Evolutionary conservation across 2,797 vertebrate species (phyloP).

Genomic region (Oryzias dopingdopingensis): DNA sequence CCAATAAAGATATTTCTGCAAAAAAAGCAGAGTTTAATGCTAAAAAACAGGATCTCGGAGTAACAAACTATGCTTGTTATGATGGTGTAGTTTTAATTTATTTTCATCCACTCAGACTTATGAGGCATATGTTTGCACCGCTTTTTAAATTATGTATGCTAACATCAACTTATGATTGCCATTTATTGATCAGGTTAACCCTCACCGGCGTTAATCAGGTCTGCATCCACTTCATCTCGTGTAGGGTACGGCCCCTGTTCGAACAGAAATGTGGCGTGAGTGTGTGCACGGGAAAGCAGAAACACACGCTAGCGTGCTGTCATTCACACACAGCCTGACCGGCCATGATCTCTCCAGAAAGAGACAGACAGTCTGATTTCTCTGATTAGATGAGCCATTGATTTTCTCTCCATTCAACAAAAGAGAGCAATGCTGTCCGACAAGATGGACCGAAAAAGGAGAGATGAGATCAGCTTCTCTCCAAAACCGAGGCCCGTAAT

Average conservation of each 20-base stretch:
- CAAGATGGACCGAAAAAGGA: conserved; percentile 5
- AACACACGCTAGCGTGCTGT: conserved; percentile 24
- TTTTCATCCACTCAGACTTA: background rate
- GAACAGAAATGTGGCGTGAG: conserved; percentile 37
- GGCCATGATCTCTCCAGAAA: conserved; percentile 37
- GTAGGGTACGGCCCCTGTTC: conserved; percentile 92
- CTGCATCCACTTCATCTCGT: conserved; percentile 87
- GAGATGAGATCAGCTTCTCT: conserved; percentile 13
- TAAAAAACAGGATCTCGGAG: background rate
- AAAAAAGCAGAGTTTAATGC: background rate
- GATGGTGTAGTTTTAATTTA: background rate
- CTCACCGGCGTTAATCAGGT: conserved; percentile 97
- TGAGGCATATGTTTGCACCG: background rate
- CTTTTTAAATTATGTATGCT: background rate
- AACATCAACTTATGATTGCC: background rate
- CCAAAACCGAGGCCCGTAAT: conserved; percentile 38
- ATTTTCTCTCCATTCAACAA: conserved; percentile 58
- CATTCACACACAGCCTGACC: conserved; percentile 25
- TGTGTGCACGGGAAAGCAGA: conserved; percentile 7
- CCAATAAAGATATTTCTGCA: background rate
- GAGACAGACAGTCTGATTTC: conserved; percentile 54
- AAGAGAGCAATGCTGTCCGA: conserved; percentile 31
- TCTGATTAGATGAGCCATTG: conserved; percentile 58
- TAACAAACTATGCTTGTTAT: background rate
- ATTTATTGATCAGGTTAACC: conserved; percentile 11